A percentile compares a stretch with the other conserved stretches of the same genome.
Evolutionary conservation across 2,797 vertebrate species (phyloP).

Genomic region (Huso huso): DNA sequence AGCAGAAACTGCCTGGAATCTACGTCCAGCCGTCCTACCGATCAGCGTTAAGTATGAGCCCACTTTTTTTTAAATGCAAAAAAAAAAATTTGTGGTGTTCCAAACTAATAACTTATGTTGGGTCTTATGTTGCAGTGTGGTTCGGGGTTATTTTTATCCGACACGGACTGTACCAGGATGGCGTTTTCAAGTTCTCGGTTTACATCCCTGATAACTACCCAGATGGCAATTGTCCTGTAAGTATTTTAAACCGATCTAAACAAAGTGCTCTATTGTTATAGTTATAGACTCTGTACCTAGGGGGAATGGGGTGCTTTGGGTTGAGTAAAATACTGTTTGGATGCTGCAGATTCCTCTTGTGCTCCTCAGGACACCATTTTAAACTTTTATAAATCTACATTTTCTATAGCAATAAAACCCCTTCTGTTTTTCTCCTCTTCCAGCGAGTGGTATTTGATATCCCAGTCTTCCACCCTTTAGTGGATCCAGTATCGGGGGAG

Average conservation of each 20-base stretch:
- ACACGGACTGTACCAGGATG: slow-evolving; percentile 92
- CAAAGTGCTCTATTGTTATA: too few relatives aligned
- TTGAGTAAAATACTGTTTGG: too few relatives aligned
- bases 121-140: slow-evolving; percentile 70
- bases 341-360: too few relatives aligned
- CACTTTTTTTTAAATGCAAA: neutral
- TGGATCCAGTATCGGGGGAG: slow-evolving; percentile 88
- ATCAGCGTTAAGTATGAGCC: slow-evolving; percentile 84
- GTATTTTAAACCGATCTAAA: slow-evolving; percentile 32
- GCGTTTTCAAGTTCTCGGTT: slow-evolving; percentile 97
- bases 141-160: slow-evolving; percentile 98
- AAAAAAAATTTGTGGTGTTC: neutral
- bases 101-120: neutral
- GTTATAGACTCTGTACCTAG: too few relatives aligned
- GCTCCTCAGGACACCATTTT: too few relatives aligned
- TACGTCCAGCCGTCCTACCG: slow-evolving; percentile 95
- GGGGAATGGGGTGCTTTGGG: too few relatives aligned
- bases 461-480: slow-evolving; percentile 91
- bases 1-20: slow-evolving; percentile 93
- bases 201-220: slow-evolving; percentile 99
- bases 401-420: too few relatives aligned
- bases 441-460: slow-evolving; percentile 92
- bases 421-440: neutral
- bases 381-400: too few relatives aligned
- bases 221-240: slow-evolving; percentile 94